Evolutionary conservation across 2,113 vertebrate genomes (phyloP).

Genomic region (Pseudorhombus dupliciocellatus): DNA sequence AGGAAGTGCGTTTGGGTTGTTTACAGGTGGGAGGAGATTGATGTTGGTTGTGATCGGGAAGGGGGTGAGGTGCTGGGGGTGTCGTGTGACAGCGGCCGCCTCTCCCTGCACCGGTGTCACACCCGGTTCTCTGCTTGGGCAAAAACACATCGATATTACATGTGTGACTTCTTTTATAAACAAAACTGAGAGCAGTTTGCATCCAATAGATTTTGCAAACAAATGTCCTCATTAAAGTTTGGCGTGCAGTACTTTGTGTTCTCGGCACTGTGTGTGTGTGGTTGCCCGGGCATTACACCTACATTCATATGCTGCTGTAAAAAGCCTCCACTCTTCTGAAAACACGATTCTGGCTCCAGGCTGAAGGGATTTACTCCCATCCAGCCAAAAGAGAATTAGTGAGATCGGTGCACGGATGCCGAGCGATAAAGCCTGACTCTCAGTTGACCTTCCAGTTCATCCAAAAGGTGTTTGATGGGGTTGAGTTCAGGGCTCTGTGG

Average conservation of each 20-base stretch:
- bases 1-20: constrained; percentile 29
- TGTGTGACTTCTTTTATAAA: not conserved
- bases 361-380: constrained; percentile 9
- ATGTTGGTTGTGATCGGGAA: not conserved
- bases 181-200: not conserved
- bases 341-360: not conserved
- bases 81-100: constrained; percentile 26
- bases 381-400: constrained; percentile 10
- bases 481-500: not conserved
- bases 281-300: not conserved
- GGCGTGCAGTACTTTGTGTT: not conserved
- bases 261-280: not conserved
- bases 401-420: not conserved
- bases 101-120: constrained; percentile 21
- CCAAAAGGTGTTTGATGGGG: not conserved
- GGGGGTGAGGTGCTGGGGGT: not conserved
- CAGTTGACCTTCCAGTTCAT: constrained; percentile 7
- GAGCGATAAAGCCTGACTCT: not conserved
- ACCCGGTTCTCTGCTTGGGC: constrained; percentile 18
- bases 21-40: constrained; percentile 29
- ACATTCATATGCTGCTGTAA: not conserved
- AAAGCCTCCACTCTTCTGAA: constrained; percentile 5
- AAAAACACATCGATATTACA: constrained; percentile 1
- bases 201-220: not conserved
- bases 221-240: not conserved